Base-by-base conservation (phyloP, 1,140 invertebrate genomes). In the Diabrotica undecimpunctata region DNA sequence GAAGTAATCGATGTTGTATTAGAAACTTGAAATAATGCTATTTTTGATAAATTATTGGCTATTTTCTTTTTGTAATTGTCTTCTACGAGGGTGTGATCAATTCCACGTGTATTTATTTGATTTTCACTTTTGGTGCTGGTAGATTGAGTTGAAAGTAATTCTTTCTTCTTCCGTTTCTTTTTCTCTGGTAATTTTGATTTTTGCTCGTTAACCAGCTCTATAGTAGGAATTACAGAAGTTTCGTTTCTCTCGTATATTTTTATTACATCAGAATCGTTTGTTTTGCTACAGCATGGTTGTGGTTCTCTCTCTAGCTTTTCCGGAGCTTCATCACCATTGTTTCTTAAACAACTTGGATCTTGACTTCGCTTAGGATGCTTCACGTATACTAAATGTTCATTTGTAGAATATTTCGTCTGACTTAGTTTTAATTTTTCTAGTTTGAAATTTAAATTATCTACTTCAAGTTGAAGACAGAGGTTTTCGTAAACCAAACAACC, bases 401-500 rank as follows among this genome's bases (percentile, higher is more conserved):
- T 76, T 5, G 66, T 70, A 62, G 77, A 73, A 37, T 65, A 70
- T 58, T 61, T 62, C 5, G 66, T 64, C 57, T 70, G 53, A 7
- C 66, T 25, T 3, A 70, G 41, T 65, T 74, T 73, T 2, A 72
- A 7, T 36, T 68, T 69, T 50, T 75, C 69, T 8, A 70, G 61
- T 65, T 74, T 67, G 10, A 66, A 59, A 58, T 69, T 66, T 9
- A 76, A 53, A 14, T 72, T 69, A 58, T 78, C 77, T 7, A 78
- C 54, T 66, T 78, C 72, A 58, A 74, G 61, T 65, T 77, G 75
- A 13, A 79, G 66, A 62, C 71, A 74, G 0, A 79, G 55, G 65
- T 78, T 79, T 64, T 79, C 76, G 61, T 79, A 73, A 5, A 77
- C 73, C 38, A 79, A 64, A 46, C 69, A 74, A 53, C 73, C 69